These are phyloP conservation scores for Drosophila kepulauana DNA, from an alignment of 1,140 invertebrate species.

Conservation along the genomic window DNA sequence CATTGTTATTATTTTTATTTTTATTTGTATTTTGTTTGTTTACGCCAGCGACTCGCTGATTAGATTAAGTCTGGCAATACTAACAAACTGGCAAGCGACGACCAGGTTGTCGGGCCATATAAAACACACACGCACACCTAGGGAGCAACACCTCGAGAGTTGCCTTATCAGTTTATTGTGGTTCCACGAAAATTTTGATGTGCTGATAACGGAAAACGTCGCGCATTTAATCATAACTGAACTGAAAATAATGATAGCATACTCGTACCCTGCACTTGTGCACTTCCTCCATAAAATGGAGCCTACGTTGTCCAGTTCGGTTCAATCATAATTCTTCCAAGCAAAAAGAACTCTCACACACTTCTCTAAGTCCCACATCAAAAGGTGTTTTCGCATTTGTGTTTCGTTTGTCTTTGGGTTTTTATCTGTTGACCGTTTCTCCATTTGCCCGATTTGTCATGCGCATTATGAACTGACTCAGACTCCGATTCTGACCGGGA, in stretches of 20 bases:
- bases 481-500: conserved; percentile 12
- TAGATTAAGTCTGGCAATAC: conserved; percentile 54
- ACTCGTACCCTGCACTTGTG: conserved; percentile 16
- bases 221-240: conserved; percentile 44
- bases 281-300: conserved; percentile 16
- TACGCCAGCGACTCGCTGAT: conserved; percentile 60
- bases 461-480: conserved; percentile 50
- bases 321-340: conserved; percentile 34
- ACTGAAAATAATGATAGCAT: conserved; percentile 30
- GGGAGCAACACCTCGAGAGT: conserved; percentile 43
- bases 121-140: conserved; percentile 1
- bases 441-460: conserved; percentile 73
- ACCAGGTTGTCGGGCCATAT: conserved; percentile 37
- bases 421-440: conserved; percentile 39
- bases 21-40: conserved; percentile 76
- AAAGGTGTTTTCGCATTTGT: conserved; percentile 72
- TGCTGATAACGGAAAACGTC: conserved; percentile 23
- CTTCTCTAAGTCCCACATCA: conserved; percentile 48
- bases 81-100: conserved; percentile 38
- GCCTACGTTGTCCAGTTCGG: background rate
- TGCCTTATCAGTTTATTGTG: conserved; percentile 47
- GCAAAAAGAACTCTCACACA: background rate
- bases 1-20: conserved; percentile 59
- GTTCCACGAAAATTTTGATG: conserved; percentile 55
- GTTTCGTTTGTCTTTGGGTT: conserved; percentile 40